Evolutionary conservation across 92 coral and sea anemone genomes (phyloP).

Genomic region (Heliopora coerulea): DNA sequence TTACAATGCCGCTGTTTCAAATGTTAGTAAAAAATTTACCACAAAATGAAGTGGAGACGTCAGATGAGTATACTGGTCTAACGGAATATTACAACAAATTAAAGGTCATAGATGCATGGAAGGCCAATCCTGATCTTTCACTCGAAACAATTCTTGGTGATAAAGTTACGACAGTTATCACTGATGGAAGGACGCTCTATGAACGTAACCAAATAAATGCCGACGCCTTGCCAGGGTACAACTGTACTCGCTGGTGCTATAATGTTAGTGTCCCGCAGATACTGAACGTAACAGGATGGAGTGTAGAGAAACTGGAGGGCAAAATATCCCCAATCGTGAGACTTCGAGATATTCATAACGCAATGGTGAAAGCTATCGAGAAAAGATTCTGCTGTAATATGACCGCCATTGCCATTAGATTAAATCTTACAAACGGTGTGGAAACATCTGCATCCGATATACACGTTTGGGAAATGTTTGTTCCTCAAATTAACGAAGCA

Average conservation of each 20-base stretch:
- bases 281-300: constrained; percentile 33
- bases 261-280: constrained; percentile 25
- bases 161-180: constrained; percentile 1
- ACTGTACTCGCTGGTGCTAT: constrained; percentile 21
- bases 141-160: not conserved
- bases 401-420: constrained; percentile 21
- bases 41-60: not conserved
- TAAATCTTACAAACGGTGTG: not conserved
- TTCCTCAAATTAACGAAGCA: constrained; percentile 18
- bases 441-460: not conserved
- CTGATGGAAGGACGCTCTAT: not conserved
- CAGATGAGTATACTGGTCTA: not conserved
- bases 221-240: constrained; percentile 8
- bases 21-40: constrained; percentile 25
- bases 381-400: constrained; percentile 19
- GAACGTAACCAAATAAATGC: not conserved
- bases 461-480: not conserved
- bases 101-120: constrained; percentile 1
- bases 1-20: constrained; percentile 28
- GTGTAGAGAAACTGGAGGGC: constrained; percentile 9
- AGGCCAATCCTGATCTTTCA: not conserved
- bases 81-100: not conserved
- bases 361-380: constrained; percentile 15
- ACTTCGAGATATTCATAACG: constrained; percentile 10
- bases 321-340: constrained; percentile 8